Base-by-base conservation (phyloP, 2,797 vertebrate genomes). In the Sebastiscus albofasciatus region DNA sequence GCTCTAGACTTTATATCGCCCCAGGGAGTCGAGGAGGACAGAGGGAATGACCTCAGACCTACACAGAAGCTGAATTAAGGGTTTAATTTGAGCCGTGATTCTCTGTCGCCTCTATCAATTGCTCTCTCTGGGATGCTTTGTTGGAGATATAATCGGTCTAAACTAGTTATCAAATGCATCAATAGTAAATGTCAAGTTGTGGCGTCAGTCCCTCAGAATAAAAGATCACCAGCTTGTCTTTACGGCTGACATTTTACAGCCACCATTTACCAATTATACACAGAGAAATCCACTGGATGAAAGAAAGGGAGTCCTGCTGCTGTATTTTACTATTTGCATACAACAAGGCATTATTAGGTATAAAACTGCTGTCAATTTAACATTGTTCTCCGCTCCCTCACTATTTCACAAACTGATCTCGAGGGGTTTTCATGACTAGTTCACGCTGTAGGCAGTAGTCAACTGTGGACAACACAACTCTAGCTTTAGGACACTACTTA, bases 11-110 rank as follows among this genome's bases (percentile, higher is more conserved):
- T 88, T 72, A 68, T 55, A 42, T 59, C 12, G 2, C 77, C 78
- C 64, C 67, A 4, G 74, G 81, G 84, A 78, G 42, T 70, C 3
- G 2, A 70, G 12, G n/a, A 65, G 33, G 26, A 13, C 31, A 18
- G 55, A 31, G 16, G n/a, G 36, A 64, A 61, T 2, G 56, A 79
- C 61, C 67, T 75, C 49, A 52, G 31, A 77, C 13, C 5, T 1
- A 76, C 33, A 62, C 27, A 58, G 27, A 72, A 34, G 67, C 42
- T 83, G 81, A 86, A 73, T 71, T 88, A 82, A 42, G 13, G 77
- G 54, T 87, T 89, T 61, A 80, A 82, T 92, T 13, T 83, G 36
- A 69, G 61, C 27, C 46, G 49, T 0, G 20, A 61, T 36, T 34
- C 55, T 72, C 36, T 8, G 33, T 26, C 36, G 18, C 42, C 46